Base-by-base conservation (phyloP, 2,888 invertebrate genomes). In the Pristionchus japonicus region DNA sequence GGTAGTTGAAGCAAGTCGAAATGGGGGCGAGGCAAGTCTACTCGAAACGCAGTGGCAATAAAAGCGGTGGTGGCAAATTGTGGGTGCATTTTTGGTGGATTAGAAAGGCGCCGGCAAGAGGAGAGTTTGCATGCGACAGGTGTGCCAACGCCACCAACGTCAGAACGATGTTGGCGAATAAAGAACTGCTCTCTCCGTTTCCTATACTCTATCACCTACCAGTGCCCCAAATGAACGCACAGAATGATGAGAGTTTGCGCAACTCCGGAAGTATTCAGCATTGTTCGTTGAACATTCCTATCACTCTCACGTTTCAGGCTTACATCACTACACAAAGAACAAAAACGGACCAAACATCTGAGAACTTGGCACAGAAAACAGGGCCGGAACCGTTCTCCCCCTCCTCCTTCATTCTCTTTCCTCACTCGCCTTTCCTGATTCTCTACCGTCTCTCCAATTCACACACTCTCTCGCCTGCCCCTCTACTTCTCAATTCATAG, bases 401-500 rank as follows among this genome's bases (percentile, higher is more conserved):
- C 20, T 77, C 74, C 77, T 17, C 47, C 77, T 77, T 17, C 31
- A 17, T 77, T 27, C 27, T 40, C 47, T 37, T 40, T 27, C 40
- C 20, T 74, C 64, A 27, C 31, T 64, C 64, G 23, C 37, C 7
- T 40, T 40, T 74, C 70, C 40, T 6, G n/a, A n/a, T n/a, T 74
- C 70, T 74, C 40, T 61, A 1, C 40, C 9, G 40, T 77, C 77
- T 77, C 77, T 77, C 15, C 57, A 57, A 57, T 57, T 57, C n/a
- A 23, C 57, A 6, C 9, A n/a, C 6, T 57, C 57, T 57, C n/a
- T 57, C 57, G 23, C 20, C 77, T n/a, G 27, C 43, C 23, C 57
- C 77, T 70, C 70, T 27, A 77, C 77, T 77, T 77, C 77, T 77
- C 77, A 77, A 77, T 77, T 77, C 77, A 77, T 77, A 77, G 77